A percentile compares a stretch with the other conserved stretches of the same genome.
These are phyloP conservation scores for Drosophila sulfurigaster DNA, from an alignment of 1,140 invertebrate species.

Conservation along the genomic window DNA sequence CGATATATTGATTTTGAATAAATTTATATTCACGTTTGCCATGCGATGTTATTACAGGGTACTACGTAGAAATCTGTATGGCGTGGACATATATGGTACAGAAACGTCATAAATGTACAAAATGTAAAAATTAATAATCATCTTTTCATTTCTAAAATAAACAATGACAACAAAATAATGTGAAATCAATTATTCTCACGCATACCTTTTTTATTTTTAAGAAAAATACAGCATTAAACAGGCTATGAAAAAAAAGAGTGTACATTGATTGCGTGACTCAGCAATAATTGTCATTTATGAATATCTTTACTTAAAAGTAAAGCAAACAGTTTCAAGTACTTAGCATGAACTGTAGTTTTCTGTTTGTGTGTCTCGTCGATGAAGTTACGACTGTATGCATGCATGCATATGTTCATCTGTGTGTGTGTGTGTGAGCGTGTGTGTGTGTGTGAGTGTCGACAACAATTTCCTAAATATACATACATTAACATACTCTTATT, in stretches of 20 bases:
- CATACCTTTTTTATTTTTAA: conserved; percentile 51
- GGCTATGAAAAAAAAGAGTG: conserved; percentile 46
- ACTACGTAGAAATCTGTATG: conserved; percentile 8
- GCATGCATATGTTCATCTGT: not conserved
- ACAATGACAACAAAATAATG: conserved; percentile 60
- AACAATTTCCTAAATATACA: conserved; percentile 25
- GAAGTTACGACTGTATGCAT: conserved; percentile 16
- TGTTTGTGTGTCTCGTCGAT: conserved; percentile 35
- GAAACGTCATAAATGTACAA: conserved; percentile 46
- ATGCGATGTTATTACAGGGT: conserved; percentile 7
- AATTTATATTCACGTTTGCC: not conserved
- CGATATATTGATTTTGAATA: not conserved
- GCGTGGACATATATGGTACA: conserved; percentile 33
- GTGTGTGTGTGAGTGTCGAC: conserved; percentile 4
- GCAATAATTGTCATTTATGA: conserved; percentile 52
- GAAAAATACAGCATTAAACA: conserved; percentile 44
- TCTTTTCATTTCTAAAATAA: conserved; percentile 58
- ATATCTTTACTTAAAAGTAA: conserved; percentile 59
- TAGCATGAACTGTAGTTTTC: conserved; percentile 50
- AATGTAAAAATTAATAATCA: conserved; percentile 45
- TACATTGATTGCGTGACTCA: conserved; percentile 56
- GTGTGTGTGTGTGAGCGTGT: not conserved
- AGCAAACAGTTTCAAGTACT: conserved; percentile 56
- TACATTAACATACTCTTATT: conserved; percentile 6
- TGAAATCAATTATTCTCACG: conserved; percentile 63